A percentile compares a stretch with the other conserved stretches of the same genome.
Conservation (phyloP, 37 sponge, comb jelly and placozoan genomes). For the Amphimedon queenslandica region DNA sequence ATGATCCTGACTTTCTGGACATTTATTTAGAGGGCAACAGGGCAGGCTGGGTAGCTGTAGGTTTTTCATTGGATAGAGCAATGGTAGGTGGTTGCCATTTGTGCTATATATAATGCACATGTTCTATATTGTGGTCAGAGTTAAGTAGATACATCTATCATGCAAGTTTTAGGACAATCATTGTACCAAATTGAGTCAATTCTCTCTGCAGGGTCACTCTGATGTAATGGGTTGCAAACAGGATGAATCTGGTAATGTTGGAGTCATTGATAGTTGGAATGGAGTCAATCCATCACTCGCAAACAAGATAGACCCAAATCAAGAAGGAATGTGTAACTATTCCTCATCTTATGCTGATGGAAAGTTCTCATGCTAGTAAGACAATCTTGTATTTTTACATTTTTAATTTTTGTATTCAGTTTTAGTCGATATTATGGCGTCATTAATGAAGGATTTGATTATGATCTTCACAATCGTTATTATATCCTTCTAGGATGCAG, state of each 20-base stretch:
- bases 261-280: not conserved
- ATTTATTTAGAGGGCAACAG: not conserved
- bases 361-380: constrained; percentile 12
- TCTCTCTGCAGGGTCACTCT: not conserved
- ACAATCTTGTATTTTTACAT: not conserved
- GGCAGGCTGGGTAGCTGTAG: constrained; percentile 53
- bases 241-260: not conserved
- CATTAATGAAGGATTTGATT: constrained; percentile 5
- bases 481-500: constrained; percentile 20
- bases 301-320: not conserved
- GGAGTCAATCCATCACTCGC: not conserved
- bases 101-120: no score
- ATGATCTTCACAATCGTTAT: constrained; percentile 1
- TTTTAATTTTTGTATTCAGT: constrained; percentile 3
- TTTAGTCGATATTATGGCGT: constrained; percentile 9
- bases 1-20: not conserved
- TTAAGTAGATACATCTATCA: no score
- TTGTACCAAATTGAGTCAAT: no score
- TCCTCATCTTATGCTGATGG: not conserved
- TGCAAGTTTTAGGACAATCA: no score
- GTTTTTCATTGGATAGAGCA: constrained; percentile 35
- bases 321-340: constrained; percentile 5
- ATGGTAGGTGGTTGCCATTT: no score
- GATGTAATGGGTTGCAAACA: constrained; percentile 19
- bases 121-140: no score